Evolutionary conservation across 2,797 vertebrate genomes (phyloP).

Genomic region (Sebastes alutus): DNA sequence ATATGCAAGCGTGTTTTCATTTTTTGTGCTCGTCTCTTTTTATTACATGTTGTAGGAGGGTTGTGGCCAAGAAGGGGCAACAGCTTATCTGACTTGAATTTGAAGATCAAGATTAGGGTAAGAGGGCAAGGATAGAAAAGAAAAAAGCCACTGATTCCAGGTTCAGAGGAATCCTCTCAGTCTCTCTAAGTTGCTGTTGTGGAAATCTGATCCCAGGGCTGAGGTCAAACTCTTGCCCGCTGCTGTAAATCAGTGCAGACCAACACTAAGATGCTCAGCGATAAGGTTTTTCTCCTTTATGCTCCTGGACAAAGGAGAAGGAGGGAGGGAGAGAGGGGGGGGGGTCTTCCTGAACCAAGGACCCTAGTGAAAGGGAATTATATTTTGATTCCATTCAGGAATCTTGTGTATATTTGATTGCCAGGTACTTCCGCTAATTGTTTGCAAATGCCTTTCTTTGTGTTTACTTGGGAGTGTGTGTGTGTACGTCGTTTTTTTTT

Average conservation of each 20-base stretch:
- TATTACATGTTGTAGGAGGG: constrained; percentile 32
- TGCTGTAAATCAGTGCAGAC: constrained; percentile 62
- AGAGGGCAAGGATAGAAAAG: constrained; percentile 1
- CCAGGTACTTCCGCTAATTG: constrained; percentile 87
- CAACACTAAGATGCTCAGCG: constrained; percentile 75
- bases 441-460: constrained; percentile 82
- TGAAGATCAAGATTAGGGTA: constrained; percentile 37
- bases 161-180: constrained; percentile 26
- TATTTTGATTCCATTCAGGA: constrained; percentile 94
- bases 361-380: constrained; percentile 88
- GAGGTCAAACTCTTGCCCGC: constrained; percentile 19
- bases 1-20: constrained; percentile 26
- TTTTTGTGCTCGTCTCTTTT: constrained; percentile 20
- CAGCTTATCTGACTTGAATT: constrained; percentile 57
- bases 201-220: constrained; percentile 20
- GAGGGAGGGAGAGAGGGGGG: background rate
- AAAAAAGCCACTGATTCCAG: constrained; percentile 40
- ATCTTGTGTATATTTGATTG: constrained; percentile 91
- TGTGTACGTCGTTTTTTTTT: constrained; percentile 30
- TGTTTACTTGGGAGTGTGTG: constrained; percentile 71
- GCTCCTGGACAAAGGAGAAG: constrained; percentile 30
- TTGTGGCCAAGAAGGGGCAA: constrained; percentile 21
- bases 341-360: constrained; percentile 61
- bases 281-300: constrained; percentile 41
- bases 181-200: background rate